Percentiles rank a stretch among this genome's conserved stretches.
Conservation (phyloP, 2,113 vertebrate genomes). For the Lamprotornis superbus region DNA sequence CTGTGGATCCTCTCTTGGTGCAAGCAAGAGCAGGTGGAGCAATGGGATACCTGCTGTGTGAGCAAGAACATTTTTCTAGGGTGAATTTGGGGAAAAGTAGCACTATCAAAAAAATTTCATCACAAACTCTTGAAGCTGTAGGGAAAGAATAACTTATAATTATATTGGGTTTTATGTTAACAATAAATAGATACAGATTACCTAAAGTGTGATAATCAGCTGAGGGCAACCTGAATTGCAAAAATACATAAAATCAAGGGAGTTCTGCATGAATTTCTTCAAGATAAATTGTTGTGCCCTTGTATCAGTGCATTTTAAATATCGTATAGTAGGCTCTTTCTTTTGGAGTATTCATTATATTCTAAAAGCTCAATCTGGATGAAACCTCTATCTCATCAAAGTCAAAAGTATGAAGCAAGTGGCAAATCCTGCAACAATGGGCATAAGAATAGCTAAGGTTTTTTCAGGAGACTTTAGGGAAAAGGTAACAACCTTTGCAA, state of each 20-base stretch:
- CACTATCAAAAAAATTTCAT: neutral
- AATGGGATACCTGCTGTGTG: neutral
- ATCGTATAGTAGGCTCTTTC: neutral
- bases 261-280: neutral
- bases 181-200: neutral
- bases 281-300: neutral
- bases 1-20: neutral
- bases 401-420: neutral
- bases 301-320: neutral
- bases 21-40: neutral
- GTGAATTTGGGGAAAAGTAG: neutral
- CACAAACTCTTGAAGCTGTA: neutral
- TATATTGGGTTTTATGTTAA: neutral
- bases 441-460: accelerated
- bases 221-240: neutral
- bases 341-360: neutral
- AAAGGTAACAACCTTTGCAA: neutral
- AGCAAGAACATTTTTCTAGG: neutral
- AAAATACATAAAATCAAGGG: neutral
- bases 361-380: neutral
- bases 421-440: neutral
- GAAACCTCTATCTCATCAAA: neutral
- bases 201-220: neutral
- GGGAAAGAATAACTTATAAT: neutral
- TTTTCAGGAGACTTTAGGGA: neutral